Conservation (phyloP, 2,797 vertebrate genomes). For the Urosaurus nigricauda region DNA sequence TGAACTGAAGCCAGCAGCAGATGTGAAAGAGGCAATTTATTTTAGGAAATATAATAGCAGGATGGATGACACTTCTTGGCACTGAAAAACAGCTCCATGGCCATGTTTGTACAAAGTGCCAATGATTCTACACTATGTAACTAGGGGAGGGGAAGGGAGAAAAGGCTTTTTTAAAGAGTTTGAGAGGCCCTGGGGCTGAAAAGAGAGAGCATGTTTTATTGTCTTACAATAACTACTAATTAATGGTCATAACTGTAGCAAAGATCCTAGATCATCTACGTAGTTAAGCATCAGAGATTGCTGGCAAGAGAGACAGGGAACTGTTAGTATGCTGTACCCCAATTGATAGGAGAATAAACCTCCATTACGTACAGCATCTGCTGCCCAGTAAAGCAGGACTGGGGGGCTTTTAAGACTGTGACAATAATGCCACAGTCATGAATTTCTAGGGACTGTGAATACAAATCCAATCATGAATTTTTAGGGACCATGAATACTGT, state of each 20-base stretch:
- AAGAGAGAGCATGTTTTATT: background rate
- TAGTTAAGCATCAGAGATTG: too few relatives aligned
- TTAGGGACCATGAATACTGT: too few relatives aligned
- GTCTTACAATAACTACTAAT: background rate
- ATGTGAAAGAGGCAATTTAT: background rate
- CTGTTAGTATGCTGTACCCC: too few relatives aligned
- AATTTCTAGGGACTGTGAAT: too few relatives aligned
- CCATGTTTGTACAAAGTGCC: background rate
- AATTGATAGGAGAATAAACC: too few relatives aligned
- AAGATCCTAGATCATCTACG: too few relatives aligned
- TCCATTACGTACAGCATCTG: too few relatives aligned
- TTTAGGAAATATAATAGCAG: conserved; percentile 31
- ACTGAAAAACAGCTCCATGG: conserved; percentile 14
- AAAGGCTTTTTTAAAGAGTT: background rate
- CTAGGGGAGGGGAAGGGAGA: background rate
- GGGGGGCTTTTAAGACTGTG: too few relatives aligned
- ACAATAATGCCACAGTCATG: too few relatives aligned
- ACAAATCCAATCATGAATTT: too few relatives aligned
- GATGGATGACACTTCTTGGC: background rate
- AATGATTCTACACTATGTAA: background rate
- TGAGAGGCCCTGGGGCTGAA: background rate
- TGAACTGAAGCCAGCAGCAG: background rate
- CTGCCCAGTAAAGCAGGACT: too few relatives aligned
- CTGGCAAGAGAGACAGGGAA: too few relatives aligned
- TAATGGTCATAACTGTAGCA: background rate